These are phyloP conservation scores for Micromussa lordhowensis DNA, from an alignment of 92 coral and sea anemone genomes.

Conservation along the genomic window DNA sequence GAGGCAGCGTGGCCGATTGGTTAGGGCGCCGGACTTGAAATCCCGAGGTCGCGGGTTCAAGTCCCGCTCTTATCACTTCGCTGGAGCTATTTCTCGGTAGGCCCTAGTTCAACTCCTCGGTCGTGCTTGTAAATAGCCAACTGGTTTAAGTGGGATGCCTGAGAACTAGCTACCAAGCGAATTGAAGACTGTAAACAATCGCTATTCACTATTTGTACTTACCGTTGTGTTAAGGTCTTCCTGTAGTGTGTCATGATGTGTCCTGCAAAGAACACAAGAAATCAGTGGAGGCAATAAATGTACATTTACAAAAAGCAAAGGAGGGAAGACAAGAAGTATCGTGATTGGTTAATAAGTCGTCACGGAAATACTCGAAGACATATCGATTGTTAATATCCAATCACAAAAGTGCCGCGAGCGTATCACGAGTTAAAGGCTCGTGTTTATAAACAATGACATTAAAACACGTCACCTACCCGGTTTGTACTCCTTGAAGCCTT, in stretches of 20 bases:
- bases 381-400: neutral
- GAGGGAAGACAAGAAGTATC: neutral
- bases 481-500: constrained; percentile 68
- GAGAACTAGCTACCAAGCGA: too few relatives aligned
- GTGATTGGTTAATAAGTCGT: neutral
- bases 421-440: neutral
- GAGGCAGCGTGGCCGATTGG: too few relatives aligned
- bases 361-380: neutral
- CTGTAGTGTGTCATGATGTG: constrained; percentile 82
- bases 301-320: neutral
- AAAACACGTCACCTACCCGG: constrained; percentile 62
- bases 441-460: neutral
- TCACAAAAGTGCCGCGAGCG: neutral
- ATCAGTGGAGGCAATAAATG: neutral
- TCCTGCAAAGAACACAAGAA: neutral
- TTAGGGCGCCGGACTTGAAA: too few relatives aligned
- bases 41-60: too few relatives aligned
- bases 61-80: too few relatives aligned
- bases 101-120: too few relatives aligned
- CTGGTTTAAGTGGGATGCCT: too few relatives aligned
- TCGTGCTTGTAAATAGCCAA: too few relatives aligned
- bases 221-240: constrained; percentile 87
- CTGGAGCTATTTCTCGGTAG: too few relatives aligned
- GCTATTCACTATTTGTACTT: constrained; percentile 15
- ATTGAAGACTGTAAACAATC: too few relatives aligned